A percentile compares a stretch with the other conserved stretches of the same genome.
Conservation (phyloP, 2,888 invertebrate species). For the Campoplex capitator region DNA sequence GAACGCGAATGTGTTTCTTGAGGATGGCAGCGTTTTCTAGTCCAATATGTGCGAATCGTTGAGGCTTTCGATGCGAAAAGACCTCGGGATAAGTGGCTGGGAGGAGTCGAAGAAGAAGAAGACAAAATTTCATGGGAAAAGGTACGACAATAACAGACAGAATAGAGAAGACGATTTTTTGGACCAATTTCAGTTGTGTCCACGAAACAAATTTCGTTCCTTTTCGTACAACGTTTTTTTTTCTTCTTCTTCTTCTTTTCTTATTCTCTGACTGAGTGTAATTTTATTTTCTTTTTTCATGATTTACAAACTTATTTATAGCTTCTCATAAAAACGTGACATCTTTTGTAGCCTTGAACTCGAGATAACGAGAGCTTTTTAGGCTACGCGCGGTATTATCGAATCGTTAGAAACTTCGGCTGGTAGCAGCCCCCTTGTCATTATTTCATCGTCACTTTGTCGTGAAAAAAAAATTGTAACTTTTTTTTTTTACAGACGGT, state of each 20-base stretch:
- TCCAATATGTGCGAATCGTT: conserved; percentile 66
- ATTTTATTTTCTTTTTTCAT: background rate
- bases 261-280: background rate
- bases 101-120: background rate
- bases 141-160: background rate
- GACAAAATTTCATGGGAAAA: background rate
- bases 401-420: conserved; percentile 8
- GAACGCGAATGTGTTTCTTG: conserved; percentile 40
- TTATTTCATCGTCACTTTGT: conserved; percentile 27
- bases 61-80: conserved; percentile 41
- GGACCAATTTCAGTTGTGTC: background rate
- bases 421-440: background rate
- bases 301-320: conserved; percentile 8
- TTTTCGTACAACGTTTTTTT: background rate
- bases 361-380: conserved; percentile 4
- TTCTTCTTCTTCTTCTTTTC: background rate
- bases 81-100: conserved; percentile 41
- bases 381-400: background rate
- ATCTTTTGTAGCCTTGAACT: conserved; percentile 10
- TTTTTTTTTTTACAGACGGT: background rate
- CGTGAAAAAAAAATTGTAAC: background rate
- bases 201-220: background rate
- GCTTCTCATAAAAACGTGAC: background rate
- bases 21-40: conserved; percentile 49
- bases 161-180: background rate